Conservation (phyloP, 2,113 vertebrate species). For the Ptilonorhynchus violaceus region DNA sequence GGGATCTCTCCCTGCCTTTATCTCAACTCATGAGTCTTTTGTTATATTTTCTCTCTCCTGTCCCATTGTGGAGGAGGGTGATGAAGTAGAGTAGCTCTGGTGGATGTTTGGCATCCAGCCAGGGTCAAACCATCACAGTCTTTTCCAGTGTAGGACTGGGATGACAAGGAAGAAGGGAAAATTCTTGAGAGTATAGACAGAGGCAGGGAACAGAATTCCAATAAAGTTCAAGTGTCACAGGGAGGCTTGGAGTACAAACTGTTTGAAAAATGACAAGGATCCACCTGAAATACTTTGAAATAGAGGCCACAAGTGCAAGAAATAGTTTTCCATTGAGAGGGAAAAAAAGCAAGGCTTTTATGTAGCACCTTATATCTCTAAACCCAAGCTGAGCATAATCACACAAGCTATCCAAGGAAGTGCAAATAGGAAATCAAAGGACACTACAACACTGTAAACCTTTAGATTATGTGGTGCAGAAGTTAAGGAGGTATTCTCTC, state of each 20-base stretch:
- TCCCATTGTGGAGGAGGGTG: neutral
- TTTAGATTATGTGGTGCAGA: neutral
- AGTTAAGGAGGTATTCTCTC: neutral
- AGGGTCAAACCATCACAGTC: neutral
- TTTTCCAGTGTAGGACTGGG: neutral
- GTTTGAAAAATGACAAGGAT: neutral
- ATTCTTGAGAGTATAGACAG: neutral
- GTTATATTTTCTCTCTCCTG: neutral
- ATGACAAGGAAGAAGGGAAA: neutral
- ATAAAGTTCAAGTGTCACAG: neutral
- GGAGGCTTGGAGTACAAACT: neutral
- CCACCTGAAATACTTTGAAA: neutral
- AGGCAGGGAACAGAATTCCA: neutral
- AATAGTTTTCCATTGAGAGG: neutral
- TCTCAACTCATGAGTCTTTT: neutral
- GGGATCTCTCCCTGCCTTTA: neutral
- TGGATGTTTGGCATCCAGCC: neutral
- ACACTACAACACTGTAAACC: neutral
- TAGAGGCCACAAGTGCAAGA: neutral
- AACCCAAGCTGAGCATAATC: neutral
- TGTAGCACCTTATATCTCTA: neutral
- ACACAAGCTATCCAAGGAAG: neutral
- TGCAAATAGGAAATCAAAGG: neutral
- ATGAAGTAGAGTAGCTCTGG: neutral
- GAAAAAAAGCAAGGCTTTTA: neutral